phyloP scores from a whole-genome alignment of 2,888 invertebrate species.

The Bimastos eiseni region DNA sequence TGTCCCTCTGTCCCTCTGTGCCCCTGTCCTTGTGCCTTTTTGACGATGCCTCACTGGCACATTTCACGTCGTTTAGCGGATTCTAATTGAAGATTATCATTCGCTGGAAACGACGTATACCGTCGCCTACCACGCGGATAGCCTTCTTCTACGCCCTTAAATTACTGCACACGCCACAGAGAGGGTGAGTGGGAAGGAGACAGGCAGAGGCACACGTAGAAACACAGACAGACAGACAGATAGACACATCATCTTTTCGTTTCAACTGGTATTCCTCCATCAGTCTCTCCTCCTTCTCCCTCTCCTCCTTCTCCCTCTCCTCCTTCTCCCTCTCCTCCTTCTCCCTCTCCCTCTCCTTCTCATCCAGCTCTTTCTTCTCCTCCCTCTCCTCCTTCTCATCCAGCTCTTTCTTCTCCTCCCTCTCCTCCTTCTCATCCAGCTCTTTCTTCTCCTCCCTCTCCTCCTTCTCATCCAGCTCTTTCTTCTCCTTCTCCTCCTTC shows the following conservation, averaged over 20 bases:
- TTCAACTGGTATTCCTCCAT: too few species aligned
- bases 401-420: too few species aligned
- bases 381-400: too few species aligned
- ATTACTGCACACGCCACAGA: not conserved
- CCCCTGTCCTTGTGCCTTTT: too few species aligned
- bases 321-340: too few species aligned
- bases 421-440: not conserved
- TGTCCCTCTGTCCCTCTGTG: too few species aligned
- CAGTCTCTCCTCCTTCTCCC: too few species aligned
- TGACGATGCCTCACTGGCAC: not conserved
- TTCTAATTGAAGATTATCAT: slow-evolving; percentile 6
- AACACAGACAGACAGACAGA: not conserved
- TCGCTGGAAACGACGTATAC: not conserved
- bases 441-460: not conserved
- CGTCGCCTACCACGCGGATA: not conserved
- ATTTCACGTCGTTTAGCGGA: not conserved
- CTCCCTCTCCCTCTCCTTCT: too few species aligned
- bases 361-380: too few species aligned
- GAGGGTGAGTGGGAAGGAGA: not conserved
- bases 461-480: not conserved
- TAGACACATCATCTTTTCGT: too few species aligned
- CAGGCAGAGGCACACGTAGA: too few species aligned
- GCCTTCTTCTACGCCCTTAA: not conserved
- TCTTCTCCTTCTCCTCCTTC: not conserved
- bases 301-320: too few species aligned